phyloP scores from a whole-genome alignment of 2,888 invertebrate species.

The Lapara coniferarum region DNA sequence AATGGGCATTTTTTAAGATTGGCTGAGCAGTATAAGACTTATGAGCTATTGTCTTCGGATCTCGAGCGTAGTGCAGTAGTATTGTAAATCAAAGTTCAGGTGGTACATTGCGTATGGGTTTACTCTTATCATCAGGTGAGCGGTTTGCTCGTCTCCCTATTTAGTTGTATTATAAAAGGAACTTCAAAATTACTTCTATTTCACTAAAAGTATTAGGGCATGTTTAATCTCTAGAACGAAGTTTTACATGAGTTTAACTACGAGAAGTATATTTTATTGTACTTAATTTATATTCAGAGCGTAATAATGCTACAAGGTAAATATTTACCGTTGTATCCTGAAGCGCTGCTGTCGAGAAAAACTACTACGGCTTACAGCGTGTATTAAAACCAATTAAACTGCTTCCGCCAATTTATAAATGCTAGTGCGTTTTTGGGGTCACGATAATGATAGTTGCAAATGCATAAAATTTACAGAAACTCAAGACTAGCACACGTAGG shows the following conservation, averaged over 20 bases:
- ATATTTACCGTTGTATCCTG: not conserved
- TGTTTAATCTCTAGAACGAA: too few species aligned
- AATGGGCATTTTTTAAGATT: too few species aligned
- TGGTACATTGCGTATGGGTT: too few species aligned
- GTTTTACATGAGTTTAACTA: not conserved
- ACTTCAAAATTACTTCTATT: not conserved
- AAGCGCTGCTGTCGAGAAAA: not conserved
- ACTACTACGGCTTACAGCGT: not conserved
- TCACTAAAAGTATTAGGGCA: not conserved
- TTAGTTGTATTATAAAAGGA: too few species aligned
- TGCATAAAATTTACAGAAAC: not conserved
- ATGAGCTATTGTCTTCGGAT: too few species aligned
- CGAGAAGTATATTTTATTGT: not conserved
- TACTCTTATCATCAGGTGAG: too few species aligned
- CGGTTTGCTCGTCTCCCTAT: too few species aligned
- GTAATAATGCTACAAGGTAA: not conserved
- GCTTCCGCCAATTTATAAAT: constrained; percentile 7
- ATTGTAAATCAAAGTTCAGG: too few species aligned
- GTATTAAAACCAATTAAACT: not conserved
- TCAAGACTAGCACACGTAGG: not conserved
- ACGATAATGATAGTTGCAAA: not conserved
- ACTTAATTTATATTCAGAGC: not conserved
- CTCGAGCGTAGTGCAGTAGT: too few species aligned
- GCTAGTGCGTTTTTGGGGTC: constrained; percentile 10
- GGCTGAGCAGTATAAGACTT: too few species aligned